Evolutionary conservation across 2,113 vertebrate genomes (phyloP), one percentile per base, ranked within the genome.

Genomic region (Seriola dumerili): DNA sequence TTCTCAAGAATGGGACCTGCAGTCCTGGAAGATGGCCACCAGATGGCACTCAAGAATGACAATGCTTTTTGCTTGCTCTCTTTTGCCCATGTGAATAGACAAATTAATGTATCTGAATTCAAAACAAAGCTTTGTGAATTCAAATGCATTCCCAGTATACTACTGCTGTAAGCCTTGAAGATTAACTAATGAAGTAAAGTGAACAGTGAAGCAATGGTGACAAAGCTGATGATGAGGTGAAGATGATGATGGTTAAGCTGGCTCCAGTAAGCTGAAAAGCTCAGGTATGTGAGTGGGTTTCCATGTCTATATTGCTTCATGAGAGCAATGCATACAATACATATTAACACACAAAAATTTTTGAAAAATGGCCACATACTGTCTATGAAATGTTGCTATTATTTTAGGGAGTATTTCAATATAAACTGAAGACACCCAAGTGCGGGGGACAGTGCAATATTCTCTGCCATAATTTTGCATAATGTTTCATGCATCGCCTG

Each of bases 31-130:
- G 52, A 76, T 32, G 72, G 0, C 90, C 93, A 93, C 81, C 86
- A 94, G 92, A 85, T 92, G 91, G 87, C 88, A 80, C 52, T 66
- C 65, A 80, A 82, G 34, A 68, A 65, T 85, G 72, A 85, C 85
- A 40, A 13, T 78, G 64, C 77, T 83, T 69, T 76, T 83, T 77
- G 34, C 8, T 8, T 4, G 11, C 25, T 70, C 21, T 13, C 8
- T 17, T 54, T 62, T 48, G 55, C 52, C 36, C 12, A 34, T 38
- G 11, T 40, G 34, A 76, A 84, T 1, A 78, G 17, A 54, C 1
- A 58, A 74, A 57, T n/a, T 0, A 2, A 23, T 32, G 29, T 38
- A 14, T 50, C 0, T 61, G 78, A 85, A 73, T 76, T 57, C 25
- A 50, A 21, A 72, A 52, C 9, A 4, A 8, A 54, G 17, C 13